phyloP scores from a whole-genome alignment of 2,113 vertebrate genomes.

The Tachysurus vachellii region DNA sequence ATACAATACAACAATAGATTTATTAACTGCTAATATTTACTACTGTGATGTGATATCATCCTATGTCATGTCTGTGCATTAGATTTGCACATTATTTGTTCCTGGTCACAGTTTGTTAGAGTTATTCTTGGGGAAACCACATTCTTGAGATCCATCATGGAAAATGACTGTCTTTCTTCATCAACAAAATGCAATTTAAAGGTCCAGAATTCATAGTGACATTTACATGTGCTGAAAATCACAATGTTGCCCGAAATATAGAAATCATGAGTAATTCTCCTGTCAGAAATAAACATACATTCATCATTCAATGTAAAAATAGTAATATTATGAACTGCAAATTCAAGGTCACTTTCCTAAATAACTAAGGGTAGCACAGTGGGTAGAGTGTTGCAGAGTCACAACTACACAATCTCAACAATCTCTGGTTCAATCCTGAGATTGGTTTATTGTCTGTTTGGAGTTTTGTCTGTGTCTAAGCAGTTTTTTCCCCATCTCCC shows the following conservation, averaged over 20 bases:
- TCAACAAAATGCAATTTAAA: conserved; percentile 41
- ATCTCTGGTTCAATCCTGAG: neutral
- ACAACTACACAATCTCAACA: neutral
- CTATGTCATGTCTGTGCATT: conserved; percentile 45
- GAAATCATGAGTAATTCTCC: neutral
- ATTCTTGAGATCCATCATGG: conserved; percentile 44
- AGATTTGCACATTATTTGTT: conserved; percentile 13
- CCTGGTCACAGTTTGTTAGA: conserved; percentile 25
- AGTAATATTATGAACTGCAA: neutral
- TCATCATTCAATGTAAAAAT: neutral
- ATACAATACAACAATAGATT: conserved; percentile 44
- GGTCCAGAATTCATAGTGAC: conserved; percentile 42
- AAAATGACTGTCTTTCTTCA: conserved; percentile 40
- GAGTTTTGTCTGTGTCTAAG: neutral
- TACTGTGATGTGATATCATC: neutral
- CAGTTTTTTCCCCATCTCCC: neutral
- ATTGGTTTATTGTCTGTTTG: neutral
- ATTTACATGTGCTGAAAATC: conserved; percentile 43
- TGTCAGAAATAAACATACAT: neutral
- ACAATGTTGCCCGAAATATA: conserved; percentile 6
- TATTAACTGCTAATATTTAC: conserved; percentile 36
- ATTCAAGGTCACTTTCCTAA: neutral
- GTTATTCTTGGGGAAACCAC: conserved; percentile 10
- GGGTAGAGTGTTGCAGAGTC: neutral
- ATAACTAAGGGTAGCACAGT: neutral